Conservation (phyloP, 2,113 vertebrate species). For the Xiphorhynchus elegans region DNA sequence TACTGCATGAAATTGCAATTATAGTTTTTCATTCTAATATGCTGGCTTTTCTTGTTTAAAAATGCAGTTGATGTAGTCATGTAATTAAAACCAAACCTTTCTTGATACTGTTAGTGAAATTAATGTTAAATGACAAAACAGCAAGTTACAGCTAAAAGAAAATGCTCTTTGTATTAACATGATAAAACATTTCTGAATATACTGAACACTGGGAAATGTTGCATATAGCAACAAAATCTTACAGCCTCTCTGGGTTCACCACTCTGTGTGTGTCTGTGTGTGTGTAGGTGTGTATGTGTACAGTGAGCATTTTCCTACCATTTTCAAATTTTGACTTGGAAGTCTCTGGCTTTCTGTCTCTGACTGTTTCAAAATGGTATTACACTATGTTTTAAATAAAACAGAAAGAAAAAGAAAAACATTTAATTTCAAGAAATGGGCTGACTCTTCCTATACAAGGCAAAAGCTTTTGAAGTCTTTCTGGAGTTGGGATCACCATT, state of each 20-base stretch:
- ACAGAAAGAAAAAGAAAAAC: neutral
- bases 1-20: neutral
- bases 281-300: too few species aligned
- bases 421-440: neutral
- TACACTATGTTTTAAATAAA: neutral
- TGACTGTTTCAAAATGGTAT: neutral
- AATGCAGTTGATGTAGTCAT: neutral
- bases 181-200: neutral
- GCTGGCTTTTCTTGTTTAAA: neutral
- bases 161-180: neutral
- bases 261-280: neutral
- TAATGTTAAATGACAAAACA: neutral
- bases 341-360: neutral
- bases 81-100: slow-evolving; percentile 12
- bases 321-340: neutral
- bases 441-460: neutral
- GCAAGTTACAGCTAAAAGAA: neutral
- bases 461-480: neutral
- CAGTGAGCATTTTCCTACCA: neutral
- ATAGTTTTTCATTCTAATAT: neutral
- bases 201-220: neutral
- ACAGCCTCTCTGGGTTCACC: neutral
- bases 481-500: fast-evolving
- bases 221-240: neutral
- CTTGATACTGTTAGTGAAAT: neutral